Conservation (phyloP, 2,888 invertebrate genomes). For the Candidula unifasciata region DNA sequence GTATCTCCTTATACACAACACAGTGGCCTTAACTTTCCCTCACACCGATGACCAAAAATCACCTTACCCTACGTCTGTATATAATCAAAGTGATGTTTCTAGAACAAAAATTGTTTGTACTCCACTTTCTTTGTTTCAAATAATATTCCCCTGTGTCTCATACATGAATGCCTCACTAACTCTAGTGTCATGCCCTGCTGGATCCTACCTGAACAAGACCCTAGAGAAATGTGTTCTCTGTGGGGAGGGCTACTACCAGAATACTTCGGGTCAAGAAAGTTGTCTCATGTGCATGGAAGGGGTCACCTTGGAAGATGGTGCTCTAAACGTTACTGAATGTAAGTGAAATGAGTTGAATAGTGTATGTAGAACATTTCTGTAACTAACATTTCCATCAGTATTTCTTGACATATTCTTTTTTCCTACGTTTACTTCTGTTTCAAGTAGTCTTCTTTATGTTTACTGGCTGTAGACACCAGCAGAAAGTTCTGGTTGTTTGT, state of each 20-base stretch:
- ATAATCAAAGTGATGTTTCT: too few relatives aligned
- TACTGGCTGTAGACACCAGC: too few relatives aligned
- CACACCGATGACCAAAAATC: too few relatives aligned
- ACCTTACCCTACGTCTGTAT: too few relatives aligned
- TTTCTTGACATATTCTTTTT: not conserved
- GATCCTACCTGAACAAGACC: constrained; percentile 63
- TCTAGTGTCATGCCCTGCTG: constrained; percentile 69
- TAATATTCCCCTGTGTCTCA: too few relatives aligned
- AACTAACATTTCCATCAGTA: not conserved
- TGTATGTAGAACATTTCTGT: not conserved
- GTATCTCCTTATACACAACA: too few relatives aligned
- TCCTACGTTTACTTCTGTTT: too few relatives aligned
- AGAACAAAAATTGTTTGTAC: too few relatives aligned
- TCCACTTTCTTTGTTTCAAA: too few relatives aligned
- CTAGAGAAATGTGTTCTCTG: constrained; percentile 63
- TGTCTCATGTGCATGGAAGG: constrained; percentile 66
- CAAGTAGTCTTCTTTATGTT: too few relatives aligned
- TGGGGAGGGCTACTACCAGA: constrained; percentile 64
- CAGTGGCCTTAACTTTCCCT: too few relatives aligned
- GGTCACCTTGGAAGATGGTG: constrained; percentile 61
- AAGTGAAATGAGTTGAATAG: constrained; percentile 46
- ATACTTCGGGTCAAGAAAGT: constrained; percentile 59
- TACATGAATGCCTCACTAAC: not conserved
- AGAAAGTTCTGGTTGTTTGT: too few relatives aligned
- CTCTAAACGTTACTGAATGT: constrained; percentile 64